phyloP scores from a whole-genome alignment of 2,113 vertebrate genomes.

The Poeciliopsis retropinna region DNA sequence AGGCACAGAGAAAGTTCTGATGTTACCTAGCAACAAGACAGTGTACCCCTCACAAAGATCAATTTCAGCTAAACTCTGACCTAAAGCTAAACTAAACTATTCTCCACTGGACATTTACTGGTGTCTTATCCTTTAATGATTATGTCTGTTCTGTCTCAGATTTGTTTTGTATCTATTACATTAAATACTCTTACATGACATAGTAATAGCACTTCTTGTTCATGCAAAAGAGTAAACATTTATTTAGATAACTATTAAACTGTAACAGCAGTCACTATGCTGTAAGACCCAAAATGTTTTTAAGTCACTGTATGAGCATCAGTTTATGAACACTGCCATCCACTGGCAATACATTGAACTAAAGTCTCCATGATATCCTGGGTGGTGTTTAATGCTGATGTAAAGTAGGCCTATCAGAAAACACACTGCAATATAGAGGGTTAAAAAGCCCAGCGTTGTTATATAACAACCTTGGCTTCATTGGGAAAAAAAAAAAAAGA shows the following conservation, averaged over 20 bases:
- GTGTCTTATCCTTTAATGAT: neutral
- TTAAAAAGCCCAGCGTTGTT: conserved; percentile 49
- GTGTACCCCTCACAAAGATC: conserved; percentile 52
- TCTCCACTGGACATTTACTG: neutral
- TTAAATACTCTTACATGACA: neutral
- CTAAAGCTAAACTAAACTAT: conserved; percentile 11
- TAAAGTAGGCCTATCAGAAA: conserved; percentile 11
- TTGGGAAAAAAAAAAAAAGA: conserved; percentile 4
- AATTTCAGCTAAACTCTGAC: conserved; percentile 38
- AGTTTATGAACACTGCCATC: conserved; percentile 65
- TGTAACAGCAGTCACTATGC: neutral
- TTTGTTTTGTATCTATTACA: neutral
- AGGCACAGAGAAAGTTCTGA: conserved; percentile 54
- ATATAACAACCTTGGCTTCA: conserved; percentile 58
- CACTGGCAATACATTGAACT: conserved; percentile 38
- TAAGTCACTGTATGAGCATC: neutral
- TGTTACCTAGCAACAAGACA: conserved; percentile 82
- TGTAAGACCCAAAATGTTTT: neutral
- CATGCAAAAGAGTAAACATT: neutral
- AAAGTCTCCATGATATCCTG: neutral
- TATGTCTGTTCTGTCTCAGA: neutral
- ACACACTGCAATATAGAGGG: conserved; percentile 54
- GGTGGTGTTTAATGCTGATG: neutral
- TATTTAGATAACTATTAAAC: neutral
- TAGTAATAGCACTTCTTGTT: neutral